phyloP scores from a whole-genome alignment of 2,113 vertebrate genomes.

The Cervus canadensis region DNA sequence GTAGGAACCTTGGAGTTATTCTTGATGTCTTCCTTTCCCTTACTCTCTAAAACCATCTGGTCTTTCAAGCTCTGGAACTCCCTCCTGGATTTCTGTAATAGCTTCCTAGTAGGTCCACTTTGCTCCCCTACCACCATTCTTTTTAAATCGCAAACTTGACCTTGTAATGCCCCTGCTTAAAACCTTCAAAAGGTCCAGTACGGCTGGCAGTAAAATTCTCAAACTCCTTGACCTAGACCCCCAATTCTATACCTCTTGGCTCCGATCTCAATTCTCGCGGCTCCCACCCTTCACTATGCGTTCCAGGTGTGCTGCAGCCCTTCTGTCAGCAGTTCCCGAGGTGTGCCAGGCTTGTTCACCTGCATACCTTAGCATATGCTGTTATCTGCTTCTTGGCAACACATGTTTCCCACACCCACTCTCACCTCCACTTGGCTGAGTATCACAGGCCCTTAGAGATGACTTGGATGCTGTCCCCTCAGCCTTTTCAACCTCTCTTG shows the following conservation, averaged over 20 bases:
- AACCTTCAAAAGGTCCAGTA: neutral
- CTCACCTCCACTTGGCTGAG: neutral
- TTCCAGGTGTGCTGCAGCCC: neutral
- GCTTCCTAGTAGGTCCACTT: neutral
- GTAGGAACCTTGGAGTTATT: neutral
- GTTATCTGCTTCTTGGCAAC: neutral
- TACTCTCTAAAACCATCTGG: neutral
- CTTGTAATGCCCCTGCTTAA: neutral
- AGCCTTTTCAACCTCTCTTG: neutral
- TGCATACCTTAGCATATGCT: neutral
- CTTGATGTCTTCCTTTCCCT: neutral
- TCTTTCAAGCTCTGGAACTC: neutral
- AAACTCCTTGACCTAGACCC: neutral
- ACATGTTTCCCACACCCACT: neutral
- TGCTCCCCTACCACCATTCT: neutral
- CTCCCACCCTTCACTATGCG: neutral
- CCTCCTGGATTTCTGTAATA: neutral
- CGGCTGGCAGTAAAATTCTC: neutral
- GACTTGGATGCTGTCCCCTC: neutral
- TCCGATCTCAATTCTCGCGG: neutral
- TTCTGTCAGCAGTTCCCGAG: neutral
- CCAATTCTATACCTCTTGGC: neutral
- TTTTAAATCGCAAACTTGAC: neutral
- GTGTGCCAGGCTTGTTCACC: neutral
- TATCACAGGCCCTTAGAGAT: neutral